Percentiles rank a stretch among this genome's conserved stretches.
phyloP scores from a whole-genome alignment of 2,888 invertebrate genomes.

The Torymus aiolomorphi region DNA sequence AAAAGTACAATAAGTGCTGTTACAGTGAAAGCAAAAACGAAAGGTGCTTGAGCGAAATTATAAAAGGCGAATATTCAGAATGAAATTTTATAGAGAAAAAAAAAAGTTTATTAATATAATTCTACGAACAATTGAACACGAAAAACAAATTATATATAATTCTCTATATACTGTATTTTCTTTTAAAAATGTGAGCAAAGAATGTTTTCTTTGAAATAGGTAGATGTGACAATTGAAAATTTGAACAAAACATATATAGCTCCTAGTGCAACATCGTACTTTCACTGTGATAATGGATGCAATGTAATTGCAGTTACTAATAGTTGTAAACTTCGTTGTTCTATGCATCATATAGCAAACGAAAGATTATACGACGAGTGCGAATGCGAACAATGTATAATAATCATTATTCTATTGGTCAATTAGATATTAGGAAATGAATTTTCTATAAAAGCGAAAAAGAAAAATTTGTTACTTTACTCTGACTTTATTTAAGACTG shows the following conservation, averaged over 20 bases:
- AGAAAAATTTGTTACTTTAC: slow-evolving; percentile 32
- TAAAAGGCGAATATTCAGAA: slow-evolving; percentile 24
- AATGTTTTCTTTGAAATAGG: slow-evolving; percentile 37
- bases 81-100: slow-evolving; percentile 7
- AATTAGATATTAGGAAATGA: slow-evolving; percentile 41
- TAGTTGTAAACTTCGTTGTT: slow-evolving; percentile 45
- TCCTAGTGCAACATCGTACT: slow-evolving; percentile 51
- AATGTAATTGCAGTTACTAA: slow-evolving; percentile 58
- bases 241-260: slow-evolving; percentile 47
- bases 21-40: slow-evolving; percentile 58
- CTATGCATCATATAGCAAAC: slow-evolving; percentile 29
- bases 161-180: slow-evolving; percentile 15
- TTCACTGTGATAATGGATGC: slow-evolving; percentile 58
- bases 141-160: slow-evolving; percentile 13
- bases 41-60: slow-evolving; percentile 39
- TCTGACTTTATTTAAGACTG: slow-evolving; percentile 45
- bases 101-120: slow-evolving; percentile 22
- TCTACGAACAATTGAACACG: slow-evolving; percentile 8
- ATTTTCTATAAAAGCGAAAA: slow-evolving; percentile 46
- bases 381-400: slow-evolving; percentile 24
- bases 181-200: slow-evolving; percentile 1
- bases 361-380: slow-evolving; percentile 23
- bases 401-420: slow-evolving; percentile 32
- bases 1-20: slow-evolving; percentile 63
- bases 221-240: slow-evolving; percentile 26